Evolutionary conservation across 2,888 invertebrate species (phyloP), one percentile per base, ranked within the genome.

Genomic region (Spialia ferax): DNA sequence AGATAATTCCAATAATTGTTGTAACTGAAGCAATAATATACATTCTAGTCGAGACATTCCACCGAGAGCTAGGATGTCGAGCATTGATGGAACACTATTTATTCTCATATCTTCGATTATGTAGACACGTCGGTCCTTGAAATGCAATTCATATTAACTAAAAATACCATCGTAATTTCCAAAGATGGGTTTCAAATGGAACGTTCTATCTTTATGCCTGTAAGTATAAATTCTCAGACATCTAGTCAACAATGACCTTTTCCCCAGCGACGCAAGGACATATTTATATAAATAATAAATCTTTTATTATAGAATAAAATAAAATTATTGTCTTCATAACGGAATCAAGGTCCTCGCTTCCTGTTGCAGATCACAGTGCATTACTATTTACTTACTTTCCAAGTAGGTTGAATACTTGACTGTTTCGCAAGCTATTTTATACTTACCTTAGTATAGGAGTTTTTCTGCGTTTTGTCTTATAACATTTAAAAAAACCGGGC

Each of bases 401-500:
- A 23, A 23, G 50, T 52, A 13, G n/a, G 50, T 23, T 23, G n/a
- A 52, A 52, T 23, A 50, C 4, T 22, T 22, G 15, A 42, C 7
- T 7, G 15, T 15, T 42, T 42, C 42, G 42, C 42, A 2, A 42
- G 15, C 42, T 42, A 42, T n/a, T n/a, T n/a, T n/a, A n/a, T n/a
- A n/a, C n/a, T n/a, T n/a, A n/a, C n/a, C n/a, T n/a, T 42, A 42
- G 4, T 15, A 38, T 15, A 42, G 85, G 83, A 81, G 77, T 86
- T 87, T 87, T 88, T 85, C 84, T 85, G 86, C 87, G 80, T 84
- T 86, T 83, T 77, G 79, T 78, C 78, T 82, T 87, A 86, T 86
- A 86, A 85, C 87, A 86, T 86, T 83, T 84, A 83, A 86, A 86
- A 83, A 84, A 80, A 69, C 77, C 77, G 76, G 78, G 74, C 75